Evolutionary conservation across 2,113 vertebrate species (phyloP).

Genomic region (Cepphus grylle): DNA sequence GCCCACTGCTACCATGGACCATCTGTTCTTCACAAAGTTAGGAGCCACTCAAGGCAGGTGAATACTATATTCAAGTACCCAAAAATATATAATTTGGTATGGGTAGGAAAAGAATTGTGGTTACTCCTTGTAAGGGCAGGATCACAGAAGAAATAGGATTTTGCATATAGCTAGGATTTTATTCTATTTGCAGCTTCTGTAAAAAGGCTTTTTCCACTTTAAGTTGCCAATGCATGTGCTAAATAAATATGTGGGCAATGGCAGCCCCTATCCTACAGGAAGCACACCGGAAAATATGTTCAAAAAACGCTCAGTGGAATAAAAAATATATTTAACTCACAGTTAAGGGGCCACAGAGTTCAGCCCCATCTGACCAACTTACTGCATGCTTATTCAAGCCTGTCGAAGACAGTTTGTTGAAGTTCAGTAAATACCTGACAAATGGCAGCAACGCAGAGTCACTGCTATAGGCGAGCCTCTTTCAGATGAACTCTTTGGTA

Average conservation of each 20-base stretch:
- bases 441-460: background rate
- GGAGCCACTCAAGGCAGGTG: background rate
- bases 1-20: background rate
- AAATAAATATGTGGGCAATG: background rate
- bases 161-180: background rate
- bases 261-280: background rate
- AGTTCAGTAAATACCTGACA: background rate
- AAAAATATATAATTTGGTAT: background rate
- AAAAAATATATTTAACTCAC: background rate
- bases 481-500: background rate
- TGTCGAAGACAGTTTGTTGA: background rate
- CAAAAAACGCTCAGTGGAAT: background rate
- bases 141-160: background rate
- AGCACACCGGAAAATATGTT: background rate
- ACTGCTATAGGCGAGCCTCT: background rate
- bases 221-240: background rate
- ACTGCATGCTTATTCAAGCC: background rate
- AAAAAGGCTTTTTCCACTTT: conserved; percentile 9
- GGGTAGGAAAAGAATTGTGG: background rate
- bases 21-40: background rate
- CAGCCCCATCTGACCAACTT: background rate
- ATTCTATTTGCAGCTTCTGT: background rate
- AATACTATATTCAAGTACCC: background rate
- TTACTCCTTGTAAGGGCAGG: background rate
- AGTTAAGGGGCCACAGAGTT: background rate